Base-by-base conservation (phyloP, 2,113 vertebrate genomes). In the Ammodytes marinus region DNA sequence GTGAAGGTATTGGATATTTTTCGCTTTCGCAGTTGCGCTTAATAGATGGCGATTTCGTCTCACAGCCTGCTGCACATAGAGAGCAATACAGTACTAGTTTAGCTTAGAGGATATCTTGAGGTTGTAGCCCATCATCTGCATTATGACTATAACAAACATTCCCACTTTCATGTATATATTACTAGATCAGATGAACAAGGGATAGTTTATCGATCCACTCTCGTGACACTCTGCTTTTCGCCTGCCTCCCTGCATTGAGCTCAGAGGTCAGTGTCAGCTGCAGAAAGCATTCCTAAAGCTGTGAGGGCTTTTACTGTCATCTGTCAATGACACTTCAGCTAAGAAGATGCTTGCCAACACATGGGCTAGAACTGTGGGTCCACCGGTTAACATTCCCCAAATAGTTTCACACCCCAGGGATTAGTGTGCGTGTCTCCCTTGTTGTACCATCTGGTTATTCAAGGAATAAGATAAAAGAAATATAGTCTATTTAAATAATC, bases 261-360 rank as follows among this genome's bases (percentile, higher is more conserved):
- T 88, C 74, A 67, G 19, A 70, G 52, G 78, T 19, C 52, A 49
- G 61, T 47, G 69, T 83, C 82, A 79, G 82, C 77, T 81, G 80
- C 69, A 78, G 69, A 84, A 60, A 82, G 60, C 72, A 84, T 70
- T 82, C 64, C 53, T 63, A 11, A 10, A 69, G 14, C 52, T 77
- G 79, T 0, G 61, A 52, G 43, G 3, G n/a, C 10, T 74, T 27
- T 84, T 61, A 59, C 61, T 12, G 66, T 86, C 76, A 15, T 83
- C 74, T 60, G 70, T 73, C 53, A 69, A 3, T 66, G 70, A 65
- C 61, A 35, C 47, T 15, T 69, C 37, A 49, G 59, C 10, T 47
- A 59, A 43, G 39, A 4, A 64, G 65, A 80, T 7, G 37, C 43
- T 8, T 42, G 9, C 37, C 2, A 61, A 76, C 80, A 84, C 50